These are phyloP conservation scores for Leptinotarsa haldemani DNA, from an alignment of 2,888 invertebrate genomes.

Conservation along the genomic window DNA sequence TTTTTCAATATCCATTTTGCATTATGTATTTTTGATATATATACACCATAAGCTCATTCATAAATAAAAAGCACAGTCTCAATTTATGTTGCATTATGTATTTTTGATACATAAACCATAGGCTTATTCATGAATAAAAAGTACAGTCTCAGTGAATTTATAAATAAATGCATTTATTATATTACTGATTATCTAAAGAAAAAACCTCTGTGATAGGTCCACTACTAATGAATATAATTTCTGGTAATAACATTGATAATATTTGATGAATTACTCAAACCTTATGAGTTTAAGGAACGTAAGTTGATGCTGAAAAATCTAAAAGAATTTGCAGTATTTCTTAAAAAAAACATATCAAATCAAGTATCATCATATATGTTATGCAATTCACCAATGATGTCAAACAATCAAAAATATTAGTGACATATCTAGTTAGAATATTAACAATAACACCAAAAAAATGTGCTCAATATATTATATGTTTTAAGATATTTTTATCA, in stretches of 20 bases:
- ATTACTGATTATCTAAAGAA: too few species aligned
- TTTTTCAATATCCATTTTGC: too few species aligned
- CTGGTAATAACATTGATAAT: not conserved
- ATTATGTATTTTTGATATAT: too few species aligned
- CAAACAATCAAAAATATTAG: not conserved
- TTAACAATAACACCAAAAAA: conserved; percentile 48
- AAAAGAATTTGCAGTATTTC: not conserved
- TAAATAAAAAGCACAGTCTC: too few species aligned
- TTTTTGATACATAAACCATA: too few species aligned
- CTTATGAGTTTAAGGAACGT: not conserved
- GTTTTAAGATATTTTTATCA: conserved; percentile 36
- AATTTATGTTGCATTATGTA: too few species aligned
- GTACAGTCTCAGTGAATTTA: too few species aligned
- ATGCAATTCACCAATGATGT: not conserved
- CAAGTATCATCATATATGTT: not conserved
- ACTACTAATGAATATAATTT: too few species aligned
- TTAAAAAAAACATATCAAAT: not conserved
- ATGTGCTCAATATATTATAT: conserved; percentile 46
- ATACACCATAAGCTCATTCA: too few species aligned
- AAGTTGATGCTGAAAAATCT: not conserved
- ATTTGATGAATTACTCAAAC: not conserved
- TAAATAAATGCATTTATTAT: too few species aligned
- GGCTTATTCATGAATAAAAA: too few species aligned
- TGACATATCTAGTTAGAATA: conserved; percentile 19
- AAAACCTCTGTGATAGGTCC: too few species aligned